These are phyloP conservation scores for Vandiemenella viatica DNA, from an alignment of 2,888 invertebrate genomes.

Conservation along the genomic window DNA sequence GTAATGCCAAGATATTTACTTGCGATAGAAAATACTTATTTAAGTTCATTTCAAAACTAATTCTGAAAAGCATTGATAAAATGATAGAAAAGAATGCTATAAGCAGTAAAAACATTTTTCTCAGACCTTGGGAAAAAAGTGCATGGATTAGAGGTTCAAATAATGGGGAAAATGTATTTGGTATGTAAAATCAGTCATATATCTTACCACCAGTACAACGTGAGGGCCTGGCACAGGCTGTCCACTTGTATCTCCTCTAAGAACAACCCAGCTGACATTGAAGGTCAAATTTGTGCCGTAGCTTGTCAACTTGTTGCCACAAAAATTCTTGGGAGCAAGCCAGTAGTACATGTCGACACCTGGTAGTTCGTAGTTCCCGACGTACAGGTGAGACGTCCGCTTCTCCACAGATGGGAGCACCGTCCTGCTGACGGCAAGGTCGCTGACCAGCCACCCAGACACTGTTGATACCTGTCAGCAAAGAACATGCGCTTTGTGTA, in stretches of 20 bases:
- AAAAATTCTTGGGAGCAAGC: slow-evolving; percentile 64
- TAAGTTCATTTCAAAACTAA: no score
- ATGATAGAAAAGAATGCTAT: no score
- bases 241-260: slow-evolving; percentile 77
- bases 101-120: no score
- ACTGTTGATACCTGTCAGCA: slow-evolving; percentile 39
- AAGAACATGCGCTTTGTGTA: no score
- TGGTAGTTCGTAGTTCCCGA: slow-evolving; percentile 43
- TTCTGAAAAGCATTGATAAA: no score
- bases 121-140: no score
- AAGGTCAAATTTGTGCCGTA: slow-evolving; percentile 71
- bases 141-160: no score
- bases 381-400: slow-evolving; percentile 39
- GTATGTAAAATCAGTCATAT: no score
- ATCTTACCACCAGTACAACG: slow-evolving; percentile 58
- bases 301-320: slow-evolving; percentile 65
- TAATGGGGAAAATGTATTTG: no score
- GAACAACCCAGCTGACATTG: slow-evolving; percentile 59
- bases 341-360: slow-evolving; percentile 70
- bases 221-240: slow-evolving; percentile 72
- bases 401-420: slow-evolving; percentile 37
- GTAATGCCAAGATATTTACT: no score
- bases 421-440: slow-evolving; percentile 39
- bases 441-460: slow-evolving; percentile 54
- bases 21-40: no score